These are phyloP conservation scores for Dryas iulia DNA, from an alignment of 1,140 invertebrate genomes.

Conservation along the genomic window DNA sequence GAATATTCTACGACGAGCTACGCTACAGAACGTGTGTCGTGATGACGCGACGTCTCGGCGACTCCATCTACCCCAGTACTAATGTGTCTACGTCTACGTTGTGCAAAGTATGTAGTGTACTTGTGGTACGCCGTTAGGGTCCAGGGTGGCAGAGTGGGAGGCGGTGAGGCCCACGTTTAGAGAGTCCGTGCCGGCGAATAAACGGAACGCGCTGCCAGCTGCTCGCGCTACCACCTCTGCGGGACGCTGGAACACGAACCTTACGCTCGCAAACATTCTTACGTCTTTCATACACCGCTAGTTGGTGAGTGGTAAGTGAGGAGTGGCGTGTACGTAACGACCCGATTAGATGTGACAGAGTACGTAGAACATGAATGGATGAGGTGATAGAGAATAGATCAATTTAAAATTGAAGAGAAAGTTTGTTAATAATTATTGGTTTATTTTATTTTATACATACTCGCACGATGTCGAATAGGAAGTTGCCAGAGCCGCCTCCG, in stretches of 20 bases:
- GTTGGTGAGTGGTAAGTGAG: neutral
- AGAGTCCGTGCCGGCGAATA: conserved; percentile 88
- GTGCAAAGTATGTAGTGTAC: conserved; percentile 51
- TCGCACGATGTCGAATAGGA: conserved; percentile 92
- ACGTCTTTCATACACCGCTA: neutral
- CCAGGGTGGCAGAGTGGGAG: conserved; percentile 81
- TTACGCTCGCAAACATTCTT: conserved; percentile 1
- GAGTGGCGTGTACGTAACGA: neutral
- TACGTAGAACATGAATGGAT: neutral
- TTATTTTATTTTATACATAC: conserved; percentile 80
- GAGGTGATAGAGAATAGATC: conserved; percentile 5
- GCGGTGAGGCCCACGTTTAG: conserved; percentile 85
- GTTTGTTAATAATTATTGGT: neutral
- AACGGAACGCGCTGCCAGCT: conserved; percentile 87
- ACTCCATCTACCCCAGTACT: conserved; percentile 10
- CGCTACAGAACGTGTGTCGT: conserved; percentile 1
- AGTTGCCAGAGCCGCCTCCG: conserved; percentile 89
- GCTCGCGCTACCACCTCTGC: conserved; percentile 88
- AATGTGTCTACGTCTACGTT: neutral
- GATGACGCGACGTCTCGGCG: conserved; percentile 8
- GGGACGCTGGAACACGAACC: conserved; percentile 82
- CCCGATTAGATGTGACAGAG: neutral
- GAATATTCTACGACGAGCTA: conserved; percentile 1
- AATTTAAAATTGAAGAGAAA: neutral
- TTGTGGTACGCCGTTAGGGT: conserved; percentile 74